Conservation (phyloP, 2,888 invertebrate genomes). For the Ypsolopha scabrella region DNA sequence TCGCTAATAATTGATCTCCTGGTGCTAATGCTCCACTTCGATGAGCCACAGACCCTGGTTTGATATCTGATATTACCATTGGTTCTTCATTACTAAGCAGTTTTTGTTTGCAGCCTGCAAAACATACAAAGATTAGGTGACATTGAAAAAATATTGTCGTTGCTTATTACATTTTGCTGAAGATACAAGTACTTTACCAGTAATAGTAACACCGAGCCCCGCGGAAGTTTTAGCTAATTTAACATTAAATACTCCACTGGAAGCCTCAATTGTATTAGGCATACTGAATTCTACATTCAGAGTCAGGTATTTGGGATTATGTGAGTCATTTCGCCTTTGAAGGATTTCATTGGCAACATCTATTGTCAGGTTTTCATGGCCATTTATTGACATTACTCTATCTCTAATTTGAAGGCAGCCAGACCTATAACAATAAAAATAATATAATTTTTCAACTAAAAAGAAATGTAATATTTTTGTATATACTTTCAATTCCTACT, state of each 20-base stretch:
- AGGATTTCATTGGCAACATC: constrained; percentile 72
- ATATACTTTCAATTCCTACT: too few relatives aligned
- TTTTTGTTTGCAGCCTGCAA: constrained; percentile 56
- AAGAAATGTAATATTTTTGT: too few relatives aligned
- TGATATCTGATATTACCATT: constrained; percentile 89
- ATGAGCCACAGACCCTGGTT: constrained; percentile 91
- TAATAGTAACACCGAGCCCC: constrained; percentile 92
- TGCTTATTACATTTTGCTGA: not conserved
- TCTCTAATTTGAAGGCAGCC: constrained; percentile 85
- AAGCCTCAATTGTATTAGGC: constrained; percentile 90
- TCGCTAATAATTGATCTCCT: constrained; percentile 88
- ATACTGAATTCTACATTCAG: constrained; percentile 91
- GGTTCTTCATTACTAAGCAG: constrained; percentile 74
- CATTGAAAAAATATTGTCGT: not conserved
- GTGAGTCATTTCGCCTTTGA: constrained; percentile 69
- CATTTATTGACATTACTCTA: constrained; percentile 86
- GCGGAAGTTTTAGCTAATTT: constrained; percentile 84
- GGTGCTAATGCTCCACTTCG: constrained; percentile 87
- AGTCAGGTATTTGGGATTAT: constrained; percentile 75
- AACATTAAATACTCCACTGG: constrained; percentile 91
- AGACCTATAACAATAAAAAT: constrained; percentile 54
- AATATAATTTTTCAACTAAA: too few relatives aligned
- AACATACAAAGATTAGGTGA: not conserved
- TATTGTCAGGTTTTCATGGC: constrained; percentile 75
- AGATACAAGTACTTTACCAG: constrained; percentile 59